Percentiles rank a stretch among this genome's conserved stretches.
These are phyloP conservation scores for Mycteria americana DNA, from an alignment of 2,797 vertebrate genomes.

Conservation along the genomic window DNA sequence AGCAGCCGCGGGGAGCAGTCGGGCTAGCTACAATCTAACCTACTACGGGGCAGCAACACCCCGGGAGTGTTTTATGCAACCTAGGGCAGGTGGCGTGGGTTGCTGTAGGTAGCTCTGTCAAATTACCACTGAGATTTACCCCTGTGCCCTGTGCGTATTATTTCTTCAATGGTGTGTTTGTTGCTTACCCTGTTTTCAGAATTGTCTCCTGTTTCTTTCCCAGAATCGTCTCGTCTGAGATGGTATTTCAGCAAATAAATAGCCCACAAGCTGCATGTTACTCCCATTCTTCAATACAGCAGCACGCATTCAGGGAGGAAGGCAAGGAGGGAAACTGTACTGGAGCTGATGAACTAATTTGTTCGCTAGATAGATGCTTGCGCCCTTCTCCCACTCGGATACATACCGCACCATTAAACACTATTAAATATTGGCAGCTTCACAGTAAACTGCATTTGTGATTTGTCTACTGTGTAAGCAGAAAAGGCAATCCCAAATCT, in stretches of 20 bases:
- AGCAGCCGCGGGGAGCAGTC: fast-evolving
- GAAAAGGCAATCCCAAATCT: not conserved
- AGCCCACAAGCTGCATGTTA: not conserved
- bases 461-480: not conserved
- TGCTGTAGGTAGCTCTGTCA: not conserved
- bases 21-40: not conserved
- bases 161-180: not conserved
- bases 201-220: not conserved
- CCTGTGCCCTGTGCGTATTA: fast-evolving
- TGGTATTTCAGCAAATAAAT: not conserved
- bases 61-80: fast-evolving
- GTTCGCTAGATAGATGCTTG: not conserved
- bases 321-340: not conserved
- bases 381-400: not conserved
- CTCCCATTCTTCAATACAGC: not conserved
- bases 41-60: not conserved
- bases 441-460: not conserved
- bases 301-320: not conserved
- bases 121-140: not conserved
- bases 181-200: not conserved
- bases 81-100: not conserved
- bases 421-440: not conserved
- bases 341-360: not conserved
- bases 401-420: not conserved
- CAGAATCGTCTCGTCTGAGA: not conserved